These are phyloP conservation scores for Eriosoma lanigerum DNA, from an alignment of 1,140 invertebrate genomes.

Conservation along the genomic window DNA sequence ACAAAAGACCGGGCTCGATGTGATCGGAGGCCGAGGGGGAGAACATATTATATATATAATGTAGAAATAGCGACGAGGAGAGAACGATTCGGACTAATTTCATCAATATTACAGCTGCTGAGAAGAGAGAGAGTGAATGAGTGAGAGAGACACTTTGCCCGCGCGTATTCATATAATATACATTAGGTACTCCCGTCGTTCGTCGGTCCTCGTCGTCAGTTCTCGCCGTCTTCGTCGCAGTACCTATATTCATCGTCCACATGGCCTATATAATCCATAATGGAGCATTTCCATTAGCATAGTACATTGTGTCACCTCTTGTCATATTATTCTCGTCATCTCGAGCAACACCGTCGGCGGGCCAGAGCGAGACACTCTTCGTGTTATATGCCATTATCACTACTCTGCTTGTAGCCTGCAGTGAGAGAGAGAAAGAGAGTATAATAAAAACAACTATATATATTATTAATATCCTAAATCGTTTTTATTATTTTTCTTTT, in stretches of 20 bases:
- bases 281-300: constrained; percentile 42
- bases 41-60: too few species aligned
- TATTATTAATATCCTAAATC: too few species aligned
- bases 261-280: constrained; percentile 44
- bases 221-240: neutral
- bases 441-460: too few species aligned
- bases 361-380: neutral
- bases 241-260: neutral
- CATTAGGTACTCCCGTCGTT: neutral
- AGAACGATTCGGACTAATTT: constrained; percentile 18
- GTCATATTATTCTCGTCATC: constrained; percentile 8
- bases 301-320: constrained; percentile 40
- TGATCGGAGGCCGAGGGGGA: neutral
- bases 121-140: too few species aligned
- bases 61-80: neutral
- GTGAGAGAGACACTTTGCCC: too few species aligned
- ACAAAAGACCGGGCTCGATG: neutral
- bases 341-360: neutral
- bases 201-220: neutral
- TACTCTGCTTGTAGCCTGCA: too few species aligned
- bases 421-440: neutral
- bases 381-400: constrained; percentile 28
- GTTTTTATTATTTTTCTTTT: too few species aligned
- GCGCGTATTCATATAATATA: too few species aligned
- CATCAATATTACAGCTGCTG: constrained; percentile 11